Evolutionary conservation across 1,140 invertebrate species (phyloP), one percentile per base, ranked within the genome.

Genomic region (Apolygus lucorum): DNA sequence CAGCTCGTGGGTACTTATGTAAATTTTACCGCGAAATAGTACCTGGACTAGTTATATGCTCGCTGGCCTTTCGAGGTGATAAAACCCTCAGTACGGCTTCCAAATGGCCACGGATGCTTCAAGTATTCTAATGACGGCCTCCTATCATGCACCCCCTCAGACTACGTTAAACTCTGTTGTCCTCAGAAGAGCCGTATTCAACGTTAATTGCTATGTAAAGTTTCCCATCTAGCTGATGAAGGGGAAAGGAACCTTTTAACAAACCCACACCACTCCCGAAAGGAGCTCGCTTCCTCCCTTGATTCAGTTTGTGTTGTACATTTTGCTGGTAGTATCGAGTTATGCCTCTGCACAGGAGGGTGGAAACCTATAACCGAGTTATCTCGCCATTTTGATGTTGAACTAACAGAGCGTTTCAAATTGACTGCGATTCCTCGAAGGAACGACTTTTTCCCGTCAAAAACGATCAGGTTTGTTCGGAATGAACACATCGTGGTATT

Each of bases 351-450:
- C 8, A 59, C 13, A n/a, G n/a, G n/a, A n/a, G n/a, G n/a, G n/a
- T n/a, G 22, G 54, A 59, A 59, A 59, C 54, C 54, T 4, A 21
- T 59, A 59, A 59, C 54, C 4, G 13, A 59, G 54, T 59, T 59
- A 59, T 22, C 54, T 49, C 22, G 11, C 22, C 54, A 59, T 22
- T 59, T 59, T 14, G 13, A 17, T 13, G 2, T 59, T 21, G 13
- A 21, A 4, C 54, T 8, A 59, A 59, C 54, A 22, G 22, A 59
- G 54, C 11, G 11, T 59, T 59, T 59, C 11, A 22, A 59, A 59
- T 59, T 59, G 22, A 59, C 22, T 49, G 8, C n/a, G n/a, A n/a
- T n/a, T n/a, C n/a, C n/a, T n/a, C n/a, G n/a, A n/a, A n/a, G n/a
- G n/a, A n/a, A n/a, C n/a, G n/a, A n/a, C n/a, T n/a, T n/a, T n/a